Evolutionary conservation across 2,888 invertebrate genomes (phyloP), one percentile per base, ranked within the genome.

Genomic region (Volucella inflata): DNA sequence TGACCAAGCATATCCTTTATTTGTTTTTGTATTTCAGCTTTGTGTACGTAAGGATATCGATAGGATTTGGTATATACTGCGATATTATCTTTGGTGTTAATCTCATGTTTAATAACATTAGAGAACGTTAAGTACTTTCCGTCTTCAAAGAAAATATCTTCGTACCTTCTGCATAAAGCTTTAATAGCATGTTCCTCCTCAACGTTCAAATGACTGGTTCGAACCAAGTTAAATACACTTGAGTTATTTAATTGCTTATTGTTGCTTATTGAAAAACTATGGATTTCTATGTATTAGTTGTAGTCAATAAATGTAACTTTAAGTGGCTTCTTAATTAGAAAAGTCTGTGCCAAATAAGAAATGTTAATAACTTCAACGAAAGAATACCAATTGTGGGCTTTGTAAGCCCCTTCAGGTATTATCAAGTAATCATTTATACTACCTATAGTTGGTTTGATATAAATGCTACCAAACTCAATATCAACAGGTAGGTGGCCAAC

Each of bases 301-400:
- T 4, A 4, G 11, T 46, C 11, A 3, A 46, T 46, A 3, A 3
- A 46, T 46, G 9, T 10, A 8, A n/a, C 48, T 64, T 62, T 51
- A 14, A 62, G 9, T 11, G 74, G 74, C 64, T 74, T 30, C 53
- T 74, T 46, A 2, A 40, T 46, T n/a, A 74, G 9, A 11, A 42
- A 64, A 1, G 21, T 38, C 30, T 57, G 53, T 38, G 30, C 8
- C 4, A 11, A 40, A 30, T 64, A n/a, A 9, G 48, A 55, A 44
- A 21, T 55, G 48, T 74, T 74, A 2, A 64, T 44, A 36, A 74
- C 64, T 55, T 74, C 74, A 2, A 64, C 14, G 30, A 42, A 40
- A 8, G 55, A 21, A 30, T 59, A 59, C 51, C 64, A 62, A 30
- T 74, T 51, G 11, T 53, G 51, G 6, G 53, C 9, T 14, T 64